phyloP scores from a whole-genome alignment of 2,113 vertebrate genomes.

The Pteruthius melanotis region DNA sequence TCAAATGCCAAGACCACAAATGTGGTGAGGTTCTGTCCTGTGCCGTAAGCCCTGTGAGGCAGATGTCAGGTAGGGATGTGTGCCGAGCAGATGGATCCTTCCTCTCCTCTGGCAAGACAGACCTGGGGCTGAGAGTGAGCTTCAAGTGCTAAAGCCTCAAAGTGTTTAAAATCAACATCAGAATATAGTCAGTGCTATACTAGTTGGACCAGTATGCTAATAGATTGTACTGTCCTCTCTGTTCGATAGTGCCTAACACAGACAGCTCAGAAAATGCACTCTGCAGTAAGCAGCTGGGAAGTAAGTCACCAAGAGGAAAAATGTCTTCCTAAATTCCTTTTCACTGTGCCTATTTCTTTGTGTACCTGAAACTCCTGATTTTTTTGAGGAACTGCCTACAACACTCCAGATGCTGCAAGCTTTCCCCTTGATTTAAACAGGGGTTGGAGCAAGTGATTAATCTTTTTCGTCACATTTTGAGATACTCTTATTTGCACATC shows the following conservation, averaged over 20 bases:
- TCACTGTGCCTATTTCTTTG: background rate
- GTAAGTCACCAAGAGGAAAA: background rate
- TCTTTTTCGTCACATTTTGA: background rate
- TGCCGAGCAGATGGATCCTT: background rate
- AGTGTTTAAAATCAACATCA: background rate
- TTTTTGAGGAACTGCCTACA: background rate
- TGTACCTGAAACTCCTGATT: background rate
- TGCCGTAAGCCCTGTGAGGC: background rate
- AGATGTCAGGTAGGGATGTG: background rate
- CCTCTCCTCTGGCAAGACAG: background rate
- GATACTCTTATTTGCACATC: slow-evolving; percentile 31
- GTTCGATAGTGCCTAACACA: background rate
- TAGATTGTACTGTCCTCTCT: background rate
- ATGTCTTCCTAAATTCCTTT: background rate
- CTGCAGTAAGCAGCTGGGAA: background rate
- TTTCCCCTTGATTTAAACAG: background rate
- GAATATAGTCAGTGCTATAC: background rate
- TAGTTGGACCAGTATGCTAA: background rate
- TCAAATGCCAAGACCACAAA: background rate
- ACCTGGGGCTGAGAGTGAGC: background rate
- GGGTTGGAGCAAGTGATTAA: background rate
- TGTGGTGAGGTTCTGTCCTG: background rate
- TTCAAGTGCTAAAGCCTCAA: background rate
- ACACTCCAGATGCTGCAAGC: background rate
- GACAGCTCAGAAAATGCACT: background rate